These are phyloP conservation scores for Macrotrachela quadricornifera DNA, from an alignment of 1,140 invertebrate genomes.

Conservation along the genomic window DNA sequence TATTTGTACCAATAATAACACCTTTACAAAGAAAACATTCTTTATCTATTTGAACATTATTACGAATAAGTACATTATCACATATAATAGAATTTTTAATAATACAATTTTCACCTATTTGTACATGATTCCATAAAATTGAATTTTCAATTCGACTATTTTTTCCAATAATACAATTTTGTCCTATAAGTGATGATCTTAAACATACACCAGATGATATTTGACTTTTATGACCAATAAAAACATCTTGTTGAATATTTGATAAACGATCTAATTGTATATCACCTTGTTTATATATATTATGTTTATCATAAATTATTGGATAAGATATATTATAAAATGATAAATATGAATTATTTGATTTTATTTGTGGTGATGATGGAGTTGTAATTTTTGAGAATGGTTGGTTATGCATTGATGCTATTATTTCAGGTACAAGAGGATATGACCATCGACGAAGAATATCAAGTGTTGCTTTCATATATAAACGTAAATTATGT, in stretches of 20 bases:
- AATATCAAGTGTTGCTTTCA: slow-evolving; percentile 38
- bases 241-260: background rate
- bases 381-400: slow-evolving; percentile 33
- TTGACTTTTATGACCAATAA: slow-evolving; percentile 5
- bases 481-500: slow-evolving; percentile 31
- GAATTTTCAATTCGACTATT: slow-evolving; percentile 50
- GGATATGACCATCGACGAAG: slow-evolving; percentile 54
- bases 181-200: slow-evolving; percentile 49
- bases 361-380: slow-evolving; percentile 44
- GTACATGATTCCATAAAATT: slow-evolving; percentile 50
- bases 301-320: background rate
- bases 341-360: slow-evolving; percentile 39
- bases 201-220: slow-evolving; percentile 23
- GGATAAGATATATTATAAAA: slow-evolving; percentile 36
- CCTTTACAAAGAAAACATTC: slow-evolving; percentile 41
- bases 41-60: slow-evolving; percentile 13
- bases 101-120: slow-evolving; percentile 45
- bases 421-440: slow-evolving; percentile 42
- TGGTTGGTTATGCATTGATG: slow-evolving; percentile 17
- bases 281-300: background rate
- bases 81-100: slow-evolving; percentile 34
- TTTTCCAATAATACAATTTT: slow-evolving; percentile 52
- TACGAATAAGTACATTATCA: slow-evolving; percentile 15
- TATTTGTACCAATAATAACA: slow-evolving; percentile 11
- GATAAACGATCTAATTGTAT: background rate